Evolutionary conservation across 2,113 vertebrate genomes (phyloP), one percentile per base, ranked within the genome.

Genomic region (Thunnus maccoyii): DNA sequence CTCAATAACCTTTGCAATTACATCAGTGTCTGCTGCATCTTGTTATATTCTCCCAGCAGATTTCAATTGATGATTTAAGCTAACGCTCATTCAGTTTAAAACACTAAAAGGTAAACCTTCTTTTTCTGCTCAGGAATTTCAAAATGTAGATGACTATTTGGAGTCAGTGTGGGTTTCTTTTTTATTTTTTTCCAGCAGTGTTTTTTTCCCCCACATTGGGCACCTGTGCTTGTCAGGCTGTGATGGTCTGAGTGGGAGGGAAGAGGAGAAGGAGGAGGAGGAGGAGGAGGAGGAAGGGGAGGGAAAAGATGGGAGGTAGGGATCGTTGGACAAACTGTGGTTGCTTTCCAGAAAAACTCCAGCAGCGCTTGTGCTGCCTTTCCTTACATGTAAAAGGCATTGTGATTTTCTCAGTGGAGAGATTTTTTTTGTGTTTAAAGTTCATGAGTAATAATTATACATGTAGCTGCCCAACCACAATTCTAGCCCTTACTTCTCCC

Each of bases 401-500:
- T 91, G 92, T 92, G 88, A 93, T 92, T 93, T 94, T 92, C 88
- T 92, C 90, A 76, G 83, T 64, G 85, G 77, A 93, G 86, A 91
- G 77, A 89, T 85, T 82, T 91, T 90, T 77, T 73, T 85, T 75
- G 27, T 80, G 56, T 78, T 82, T 88, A 50, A 76, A 91, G 86
- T 91, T 91, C 69, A 91, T 83, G 84, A 86, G 90, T 89, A 92
- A 84, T 77, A 90, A 75, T 80, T 79, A 88, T 82, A 94, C 85
- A 83, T 90, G 93, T 95, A 95, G 95, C 94, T 96, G 94, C 94
- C 93, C 94, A 90, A 94, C 94, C 95, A 94, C 93, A 93, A 89
- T 82, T 93, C 85, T 95, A 96, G 95, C 95, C 95, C 95, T 95
- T 96, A 94, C 92, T 88, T 94, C 92, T 94, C 94, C 94, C 93